Evolutionary conservation across 53 echinoderm and acorn worm genomes (phyloP), one percentile per base, ranked within the genome.

Genomic region (Mesocentrotus franciscanus): DNA sequence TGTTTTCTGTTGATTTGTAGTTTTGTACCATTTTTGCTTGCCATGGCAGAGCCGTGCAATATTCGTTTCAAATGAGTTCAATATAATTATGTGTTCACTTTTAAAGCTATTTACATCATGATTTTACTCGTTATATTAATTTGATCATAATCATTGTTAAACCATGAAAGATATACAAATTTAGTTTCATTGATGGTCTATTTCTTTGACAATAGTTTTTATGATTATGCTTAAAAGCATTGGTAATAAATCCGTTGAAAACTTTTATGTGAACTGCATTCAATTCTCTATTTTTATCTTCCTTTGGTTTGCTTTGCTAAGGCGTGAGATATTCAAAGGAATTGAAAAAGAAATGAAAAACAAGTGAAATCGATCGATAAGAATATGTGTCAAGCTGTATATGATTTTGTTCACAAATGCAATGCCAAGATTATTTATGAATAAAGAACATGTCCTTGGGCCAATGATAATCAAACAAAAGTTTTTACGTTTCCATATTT

Each of bases 11-110:
- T 64, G 16, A 64, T 64, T 6, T 0, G 20, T 16, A 33, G 34
- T 27, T 91, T 0, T 60, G 27, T 92, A 34, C 68, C 24, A 68
- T 68, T 33, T 11, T 62, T 60, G 26, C 92, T 92, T 92, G 92
- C 92, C 92, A 32, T 64, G 64, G 92, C 68, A 92, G 70, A 92
- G 92, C 68, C 68, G 92, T 92, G 92, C 92, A 92, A 92, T 92
- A 92, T 60, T 90, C 30, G 58, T 58, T 90, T 90, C 14, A 60
- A 59, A 58, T 60, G 56, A 87, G 60, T 90, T 90, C 32, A 60
- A 13, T 60, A 15, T 90, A 59, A 59, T n/a, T n/a, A n/a, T 32
- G 22, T 29, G 60, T 90, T 90, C 32, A 90, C 90, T 90, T 90
- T 90, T 29, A 90, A 90, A 59, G 27, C 30, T 14, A 27, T 27